phyloP scores from a whole-genome alignment of 2,797 vertebrate genomes.

The Molossus alvarezi region DNA sequence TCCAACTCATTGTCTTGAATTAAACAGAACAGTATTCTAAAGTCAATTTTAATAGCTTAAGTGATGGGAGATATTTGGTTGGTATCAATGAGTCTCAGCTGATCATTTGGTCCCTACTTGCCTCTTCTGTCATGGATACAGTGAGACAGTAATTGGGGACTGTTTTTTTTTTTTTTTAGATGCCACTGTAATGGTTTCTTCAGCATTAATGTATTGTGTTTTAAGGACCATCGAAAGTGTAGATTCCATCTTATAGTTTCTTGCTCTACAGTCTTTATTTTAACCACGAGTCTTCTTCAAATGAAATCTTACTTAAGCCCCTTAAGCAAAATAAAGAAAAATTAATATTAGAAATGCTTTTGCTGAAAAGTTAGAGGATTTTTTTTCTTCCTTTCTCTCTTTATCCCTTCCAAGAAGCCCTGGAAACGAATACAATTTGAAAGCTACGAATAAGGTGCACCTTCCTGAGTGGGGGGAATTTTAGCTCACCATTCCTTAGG shows the following conservation, averaged over 20 bases:
- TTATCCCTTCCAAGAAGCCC: not conserved
- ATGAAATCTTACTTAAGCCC: not conserved
- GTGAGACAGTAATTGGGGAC: not conserved
- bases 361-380: not conserved
- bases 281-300: conserved; percentile 45
- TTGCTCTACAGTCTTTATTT: conserved; percentile 51
- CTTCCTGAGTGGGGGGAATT: not conserved
- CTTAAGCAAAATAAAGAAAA: conserved; percentile 43
- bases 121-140: not conserved
- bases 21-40: conserved; percentile 43
- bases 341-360: conserved; percentile 55
- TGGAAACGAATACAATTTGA: not conserved
- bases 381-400: not conserved
- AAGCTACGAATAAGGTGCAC: not conserved
- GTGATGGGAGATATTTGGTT: not conserved
- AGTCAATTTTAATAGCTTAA: conserved; percentile 55
- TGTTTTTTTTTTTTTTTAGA: not conserved
- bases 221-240: conserved; percentile 19
- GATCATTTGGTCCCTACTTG: not conserved
- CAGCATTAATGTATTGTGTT: not conserved
- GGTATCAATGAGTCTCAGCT: not conserved
- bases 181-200: not conserved
- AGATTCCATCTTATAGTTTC: not conserved
- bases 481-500: not conserved
- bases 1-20: not conserved